Conservation (phyloP, 2,888 invertebrate species). For the Calameuta idolon region DNA sequence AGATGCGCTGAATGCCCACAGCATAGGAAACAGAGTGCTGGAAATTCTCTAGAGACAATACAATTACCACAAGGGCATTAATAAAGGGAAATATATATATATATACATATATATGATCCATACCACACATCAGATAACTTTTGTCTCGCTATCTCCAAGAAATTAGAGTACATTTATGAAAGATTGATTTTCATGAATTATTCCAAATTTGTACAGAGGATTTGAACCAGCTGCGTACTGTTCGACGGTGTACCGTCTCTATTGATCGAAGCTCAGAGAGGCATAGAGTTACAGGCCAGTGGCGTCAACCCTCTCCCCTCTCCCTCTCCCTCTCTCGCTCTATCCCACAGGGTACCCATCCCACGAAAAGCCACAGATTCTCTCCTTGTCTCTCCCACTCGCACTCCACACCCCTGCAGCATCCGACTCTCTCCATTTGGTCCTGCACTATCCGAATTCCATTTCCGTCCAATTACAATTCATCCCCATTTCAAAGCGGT, state of each 20-base stretch:
- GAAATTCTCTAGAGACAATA: neutral
- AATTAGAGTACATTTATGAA: neutral
- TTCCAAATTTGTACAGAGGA: conserved; percentile 33
- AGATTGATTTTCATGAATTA: neutral
- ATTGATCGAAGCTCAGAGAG: conserved; percentile 62
- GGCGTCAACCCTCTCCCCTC: conserved; percentile 53
- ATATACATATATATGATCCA: neutral
- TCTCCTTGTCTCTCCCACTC: conserved; percentile 21
- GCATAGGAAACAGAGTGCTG: neutral
- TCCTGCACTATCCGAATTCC: conserved; percentile 54
- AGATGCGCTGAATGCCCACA: neutral
- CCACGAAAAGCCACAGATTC: conserved; percentile 19
- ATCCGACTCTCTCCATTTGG: conserved; percentile 32
- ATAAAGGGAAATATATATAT: neutral
- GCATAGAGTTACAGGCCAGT: conserved; percentile 64
- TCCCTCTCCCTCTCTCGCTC: neutral
- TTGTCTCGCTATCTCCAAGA: neutral
- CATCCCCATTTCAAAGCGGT: conserved; percentile 53
- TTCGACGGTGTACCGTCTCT: conserved; percentile 59
- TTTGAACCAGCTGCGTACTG: conserved; percentile 56
- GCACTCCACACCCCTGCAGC: conserved; percentile 15
- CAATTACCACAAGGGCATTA: neutral
- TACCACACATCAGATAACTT: neutral
- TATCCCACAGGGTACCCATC: conserved; percentile 2
- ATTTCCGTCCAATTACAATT: conserved; percentile 62